These are phyloP conservation scores for Mesocricetus auratus DNA, from an alignment of 2,113 vertebrate genomes.

Conservation along the genomic window DNA sequence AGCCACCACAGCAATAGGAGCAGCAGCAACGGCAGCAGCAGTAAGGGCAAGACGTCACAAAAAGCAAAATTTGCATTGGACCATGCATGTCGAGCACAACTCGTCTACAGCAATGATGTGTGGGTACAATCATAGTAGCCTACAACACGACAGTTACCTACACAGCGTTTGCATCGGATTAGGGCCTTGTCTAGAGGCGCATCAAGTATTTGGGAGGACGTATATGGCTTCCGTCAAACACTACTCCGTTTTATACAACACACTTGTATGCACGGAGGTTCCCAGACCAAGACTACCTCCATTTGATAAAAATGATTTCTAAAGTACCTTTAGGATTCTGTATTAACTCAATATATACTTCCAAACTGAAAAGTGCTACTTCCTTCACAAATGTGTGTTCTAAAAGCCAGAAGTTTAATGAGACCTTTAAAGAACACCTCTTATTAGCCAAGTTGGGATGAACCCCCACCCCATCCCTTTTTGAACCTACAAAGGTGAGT, in stretches of 20 bases:
- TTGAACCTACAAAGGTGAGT: background rate
- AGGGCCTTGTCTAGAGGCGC: background rate
- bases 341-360: background rate
- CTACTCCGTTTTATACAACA: too few species aligned
- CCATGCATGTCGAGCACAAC: background rate
- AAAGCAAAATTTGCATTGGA: background rate
- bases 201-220: background rate
- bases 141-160: too few species aligned
- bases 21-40: too few species aligned
- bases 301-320: slow-evolving; percentile 9
- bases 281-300: background rate
- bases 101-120: background rate
- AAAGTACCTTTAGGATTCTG: background rate
- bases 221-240: background rate
- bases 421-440: background rate
- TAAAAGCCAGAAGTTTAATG: slow-evolving; percentile 1
- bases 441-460: background rate
- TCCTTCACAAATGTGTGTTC: background rate
- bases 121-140: too few species aligned
- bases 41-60: background rate
- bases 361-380: slow-evolving; percentile 10
- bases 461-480: background rate
- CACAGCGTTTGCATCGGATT: background rate
- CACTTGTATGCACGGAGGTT: background rate
- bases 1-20: background rate